A percentile compares a stretch with the other conserved stretches of the same genome.
phyloP scores from a whole-genome alignment of 2,888 invertebrate species.

The Watsonalla cultraria region DNA sequence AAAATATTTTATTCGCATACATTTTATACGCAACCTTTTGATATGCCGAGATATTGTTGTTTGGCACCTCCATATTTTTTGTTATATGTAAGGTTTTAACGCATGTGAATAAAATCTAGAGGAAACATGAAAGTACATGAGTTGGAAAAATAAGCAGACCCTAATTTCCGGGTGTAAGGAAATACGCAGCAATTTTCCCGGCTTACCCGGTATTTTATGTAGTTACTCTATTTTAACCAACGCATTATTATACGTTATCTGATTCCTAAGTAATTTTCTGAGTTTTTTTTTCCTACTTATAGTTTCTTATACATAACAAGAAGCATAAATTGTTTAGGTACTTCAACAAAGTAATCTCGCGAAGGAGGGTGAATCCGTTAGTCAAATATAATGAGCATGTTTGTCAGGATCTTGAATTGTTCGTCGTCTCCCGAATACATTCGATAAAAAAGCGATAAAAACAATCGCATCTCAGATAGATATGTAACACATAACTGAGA shows the following conservation, averaged over 20 bases:
- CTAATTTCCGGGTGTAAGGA: not conserved
- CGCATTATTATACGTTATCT: too few relatives aligned
- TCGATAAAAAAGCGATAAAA: slow-evolving; percentile 37
- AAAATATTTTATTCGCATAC: slow-evolving; percentile 1
- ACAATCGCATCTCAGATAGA: slow-evolving; percentile 10
- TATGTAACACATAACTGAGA: not conserved
- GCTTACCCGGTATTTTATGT: not conserved
- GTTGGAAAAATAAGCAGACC: not conserved
- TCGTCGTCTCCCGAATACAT: slow-evolving; percentile 39
- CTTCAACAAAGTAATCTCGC: slow-evolving; percentile 47
- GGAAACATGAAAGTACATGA: slow-evolving; percentile 1
- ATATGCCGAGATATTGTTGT: slow-evolving; percentile 2
- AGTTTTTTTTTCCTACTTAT: too few relatives aligned
- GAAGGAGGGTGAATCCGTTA: slow-evolving; percentile 28
- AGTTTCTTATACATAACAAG: too few relatives aligned
- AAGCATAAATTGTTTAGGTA: too few relatives aligned
- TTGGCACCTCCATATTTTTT: slow-evolving; percentile 1
- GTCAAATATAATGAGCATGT: slow-evolving; percentile 47
- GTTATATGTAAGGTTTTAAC: not conserved
- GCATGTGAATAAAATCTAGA: not conserved
- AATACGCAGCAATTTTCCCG: not conserved
- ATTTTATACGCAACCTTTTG: slow-evolving; percentile 2
- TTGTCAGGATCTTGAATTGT: slow-evolving; percentile 46
- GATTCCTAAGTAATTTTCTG: slow-evolving; percentile 12
- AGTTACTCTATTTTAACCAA: too few relatives aligned